Conservation (phyloP, 2,797 vertebrate genomes). For the Cossypha heuglini region DNA sequence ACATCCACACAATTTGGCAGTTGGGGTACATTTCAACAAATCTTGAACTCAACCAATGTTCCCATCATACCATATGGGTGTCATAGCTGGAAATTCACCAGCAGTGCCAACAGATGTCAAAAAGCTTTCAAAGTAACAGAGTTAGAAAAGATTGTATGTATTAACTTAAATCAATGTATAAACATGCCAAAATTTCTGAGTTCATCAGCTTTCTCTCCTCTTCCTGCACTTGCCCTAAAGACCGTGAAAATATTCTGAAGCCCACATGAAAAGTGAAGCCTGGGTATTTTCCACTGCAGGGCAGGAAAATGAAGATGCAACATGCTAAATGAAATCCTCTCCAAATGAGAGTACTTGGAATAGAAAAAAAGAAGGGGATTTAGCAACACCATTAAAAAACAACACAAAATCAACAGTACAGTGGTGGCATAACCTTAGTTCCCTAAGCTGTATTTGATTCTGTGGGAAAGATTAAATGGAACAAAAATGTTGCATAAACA, state of each 20-base stretch:
- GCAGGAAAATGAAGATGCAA: neutral
- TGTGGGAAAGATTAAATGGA: neutral
- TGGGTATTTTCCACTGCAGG: neutral
- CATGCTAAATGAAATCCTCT: neutral
- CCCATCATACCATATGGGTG: constrained; percentile 4
- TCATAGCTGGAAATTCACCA: constrained; percentile 41
- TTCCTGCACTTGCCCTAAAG: neutral
- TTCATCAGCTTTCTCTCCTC: neutral
- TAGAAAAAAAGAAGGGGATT: neutral
- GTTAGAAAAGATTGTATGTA: neutral
- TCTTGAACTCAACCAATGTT: neutral
- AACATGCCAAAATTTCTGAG: constrained; percentile 2
- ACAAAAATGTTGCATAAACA: neutral
- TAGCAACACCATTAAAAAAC: neutral
- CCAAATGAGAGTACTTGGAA: neutral
- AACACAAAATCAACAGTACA: neutral
- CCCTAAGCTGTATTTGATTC: neutral
- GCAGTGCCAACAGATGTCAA: constrained; percentile 30
- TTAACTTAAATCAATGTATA: constrained; percentile 4
- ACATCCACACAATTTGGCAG: constrained; percentile 3
- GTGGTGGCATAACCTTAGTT: neutral
- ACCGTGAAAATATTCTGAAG: neutral
- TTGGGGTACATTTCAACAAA: constrained; percentile 9
- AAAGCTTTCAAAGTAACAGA: constrained; percentile 24
- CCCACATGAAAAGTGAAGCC: neutral